Percentiles rank a stretch among this genome's conserved stretches.
phyloP scores from a whole-genome alignment of 2,113 vertebrate species.

The Urocynchramus pylzowi region DNA sequence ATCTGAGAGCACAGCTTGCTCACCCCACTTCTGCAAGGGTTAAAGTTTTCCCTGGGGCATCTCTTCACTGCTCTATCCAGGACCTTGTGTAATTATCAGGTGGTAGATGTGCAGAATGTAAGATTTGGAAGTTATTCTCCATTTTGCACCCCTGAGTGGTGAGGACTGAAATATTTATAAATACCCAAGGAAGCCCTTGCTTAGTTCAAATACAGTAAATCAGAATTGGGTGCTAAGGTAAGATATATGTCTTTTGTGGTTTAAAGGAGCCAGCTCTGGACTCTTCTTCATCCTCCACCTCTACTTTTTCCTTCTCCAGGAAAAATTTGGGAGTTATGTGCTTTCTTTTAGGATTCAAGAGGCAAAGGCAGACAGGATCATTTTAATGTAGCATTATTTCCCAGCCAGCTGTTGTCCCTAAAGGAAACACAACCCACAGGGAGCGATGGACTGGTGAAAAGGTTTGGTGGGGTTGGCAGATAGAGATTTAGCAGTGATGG shows the following conservation, averaged over 20 bases:
- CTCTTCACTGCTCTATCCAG: neutral
- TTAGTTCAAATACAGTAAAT: neutral
- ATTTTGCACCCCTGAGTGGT: neutral
- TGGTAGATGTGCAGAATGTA: neutral
- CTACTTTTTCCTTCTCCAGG: neutral
- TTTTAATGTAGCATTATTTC: neutral
- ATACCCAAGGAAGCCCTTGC: neutral
- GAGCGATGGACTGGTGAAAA: neutral
- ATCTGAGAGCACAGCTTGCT: neutral
- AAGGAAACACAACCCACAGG: neutral
- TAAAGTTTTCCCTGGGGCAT: neutral
- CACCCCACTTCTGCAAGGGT: neutral
- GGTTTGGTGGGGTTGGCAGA: neutral
- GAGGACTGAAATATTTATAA: neutral
- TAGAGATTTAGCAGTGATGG: neutral
- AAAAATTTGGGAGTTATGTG: neutral
- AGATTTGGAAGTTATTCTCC: neutral
- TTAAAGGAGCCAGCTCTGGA: neutral
- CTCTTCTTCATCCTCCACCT: neutral
- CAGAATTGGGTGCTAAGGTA: neutral
- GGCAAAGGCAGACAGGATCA: neutral
- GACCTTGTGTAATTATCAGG: accelerated
- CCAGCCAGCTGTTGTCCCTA: neutral
- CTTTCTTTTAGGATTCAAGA: neutral
- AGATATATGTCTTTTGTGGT: neutral